These are phyloP conservation scores for Dryas iulia DNA, from an alignment of 1,140 invertebrate species.

Conservation along the genomic window DNA sequence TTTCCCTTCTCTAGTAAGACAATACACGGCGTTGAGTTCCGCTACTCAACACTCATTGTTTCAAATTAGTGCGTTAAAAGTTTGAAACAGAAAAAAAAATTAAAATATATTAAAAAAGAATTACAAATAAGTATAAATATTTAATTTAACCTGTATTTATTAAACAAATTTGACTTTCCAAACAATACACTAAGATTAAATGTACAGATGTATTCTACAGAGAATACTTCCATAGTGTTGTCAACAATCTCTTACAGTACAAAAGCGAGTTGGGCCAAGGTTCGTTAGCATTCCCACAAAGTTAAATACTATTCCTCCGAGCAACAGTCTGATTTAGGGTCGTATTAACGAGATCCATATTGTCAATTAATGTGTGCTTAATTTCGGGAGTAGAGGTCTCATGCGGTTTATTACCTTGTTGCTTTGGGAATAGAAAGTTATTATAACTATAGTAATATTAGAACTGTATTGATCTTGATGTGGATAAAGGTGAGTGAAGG, in stretches of 20 bases:
- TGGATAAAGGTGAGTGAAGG: too few relatives aligned
- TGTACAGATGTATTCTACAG: background rate
- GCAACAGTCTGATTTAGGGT: slow-evolving; percentile 13
- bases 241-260: slow-evolving; percentile 17
- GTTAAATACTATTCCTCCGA: slow-evolving; percentile 8
- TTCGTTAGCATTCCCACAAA: slow-evolving; percentile 16
- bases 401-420: slow-evolving; percentile 7
- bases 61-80: too few relatives aligned
- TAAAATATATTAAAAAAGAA: too few relatives aligned
- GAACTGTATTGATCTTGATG: background rate
- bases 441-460: slow-evolving; percentile 12
- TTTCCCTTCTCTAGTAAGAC: too few relatives aligned
- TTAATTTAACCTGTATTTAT: background rate
- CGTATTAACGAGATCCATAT: slow-evolving; percentile 20
- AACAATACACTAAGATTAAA: background rate
- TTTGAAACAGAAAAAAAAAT: too few relatives aligned
- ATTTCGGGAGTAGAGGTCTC: slow-evolving; percentile 12
- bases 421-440: slow-evolving; percentile 11
- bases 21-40: too few relatives aligned
- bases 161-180: background rate
- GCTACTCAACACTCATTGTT: too few relatives aligned
- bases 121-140: too few relatives aligned
- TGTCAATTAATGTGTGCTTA: slow-evolving; percentile 22
- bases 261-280: slow-evolving; percentile 9
- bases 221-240: background rate